A percentile compares a stretch with the other conserved stretches of the same genome.
phyloP scores from a whole-genome alignment of 2,113 vertebrate species.

The Otolemur garnettii region DNA sequence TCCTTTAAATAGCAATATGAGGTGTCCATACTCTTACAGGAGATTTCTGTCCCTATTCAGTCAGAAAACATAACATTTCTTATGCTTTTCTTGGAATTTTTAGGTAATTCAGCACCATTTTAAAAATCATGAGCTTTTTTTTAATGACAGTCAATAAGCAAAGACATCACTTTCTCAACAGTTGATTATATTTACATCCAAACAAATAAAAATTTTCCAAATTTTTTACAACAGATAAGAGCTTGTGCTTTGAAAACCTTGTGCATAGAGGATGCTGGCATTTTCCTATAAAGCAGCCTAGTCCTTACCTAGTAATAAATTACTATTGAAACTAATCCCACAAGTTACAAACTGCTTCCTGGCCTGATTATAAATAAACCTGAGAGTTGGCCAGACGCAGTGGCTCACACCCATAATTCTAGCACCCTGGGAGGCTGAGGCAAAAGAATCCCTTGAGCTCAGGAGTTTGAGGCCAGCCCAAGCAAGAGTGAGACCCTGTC shows the following conservation, averaged over 20 bases:
- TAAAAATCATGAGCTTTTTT: slow-evolving; percentile 24
- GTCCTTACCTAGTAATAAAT: not conserved
- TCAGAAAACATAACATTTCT: slow-evolving; percentile 44
- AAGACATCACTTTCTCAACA: slow-evolving; percentile 51
- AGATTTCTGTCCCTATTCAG: slow-evolving; percentile 63
- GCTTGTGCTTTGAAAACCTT: not conserved
- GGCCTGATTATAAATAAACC: not conserved
- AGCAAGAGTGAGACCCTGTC: too few relatives aligned
- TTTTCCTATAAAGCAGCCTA: not conserved
- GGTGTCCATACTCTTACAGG: slow-evolving; percentile 83
- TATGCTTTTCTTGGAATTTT: slow-evolving; percentile 39
- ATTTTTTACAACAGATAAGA: not conserved
- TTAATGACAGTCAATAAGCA: not conserved
- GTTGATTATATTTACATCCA: slow-evolving; percentile 24
- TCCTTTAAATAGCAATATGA: slow-evolving; percentile 82
- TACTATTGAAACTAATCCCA: not conserved
- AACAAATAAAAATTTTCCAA: slow-evolving; percentile 2
- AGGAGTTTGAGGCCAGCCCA: too few relatives aligned
- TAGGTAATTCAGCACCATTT: not conserved
- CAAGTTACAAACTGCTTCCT: not conserved
- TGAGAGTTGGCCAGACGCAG: not conserved
- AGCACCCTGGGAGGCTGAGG: too few relatives aligned
- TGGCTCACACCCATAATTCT: not conserved
- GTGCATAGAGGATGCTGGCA: not conserved
- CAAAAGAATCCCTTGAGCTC: too few relatives aligned